Evolutionary conservation across 2,113 vertebrate species (phyloP).

Genomic region (Pygoscelis antarcticus): DNA sequence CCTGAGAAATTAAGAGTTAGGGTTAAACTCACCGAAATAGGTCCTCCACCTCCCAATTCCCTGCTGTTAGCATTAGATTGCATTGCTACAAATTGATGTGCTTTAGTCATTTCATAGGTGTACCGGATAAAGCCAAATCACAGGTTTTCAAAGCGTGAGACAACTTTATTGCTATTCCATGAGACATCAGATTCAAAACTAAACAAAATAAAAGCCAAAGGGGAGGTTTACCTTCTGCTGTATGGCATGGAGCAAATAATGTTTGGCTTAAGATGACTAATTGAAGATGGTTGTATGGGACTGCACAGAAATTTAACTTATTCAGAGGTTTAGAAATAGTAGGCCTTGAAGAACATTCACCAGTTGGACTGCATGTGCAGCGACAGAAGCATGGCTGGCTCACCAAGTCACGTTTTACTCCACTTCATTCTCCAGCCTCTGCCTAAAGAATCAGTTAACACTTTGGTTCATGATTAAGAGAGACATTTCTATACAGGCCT

Average conservation of each 20-base stretch:
- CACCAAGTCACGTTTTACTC: not conserved
- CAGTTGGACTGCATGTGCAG: not conserved
- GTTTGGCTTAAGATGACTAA: not conserved
- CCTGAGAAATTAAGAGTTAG: not conserved
- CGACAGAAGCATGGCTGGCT: not conserved
- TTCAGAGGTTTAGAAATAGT: not conserved
- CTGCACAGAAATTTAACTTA: not conserved
- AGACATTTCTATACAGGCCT: not conserved
- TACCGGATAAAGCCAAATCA: not conserved
- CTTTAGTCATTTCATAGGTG: not conserved
- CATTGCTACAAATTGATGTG: not conserved
- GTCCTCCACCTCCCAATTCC: not conserved
- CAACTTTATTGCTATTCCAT: not conserved
- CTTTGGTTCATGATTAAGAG: too few species aligned
- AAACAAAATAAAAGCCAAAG: not conserved
- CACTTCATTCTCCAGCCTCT: not conserved
- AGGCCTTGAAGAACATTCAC: not conserved
- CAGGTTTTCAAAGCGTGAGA: not conserved
- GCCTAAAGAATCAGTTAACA: too few species aligned
- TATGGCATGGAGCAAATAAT: not conserved
- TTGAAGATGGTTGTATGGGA: fast-evolving
- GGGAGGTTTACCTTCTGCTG: not conserved
- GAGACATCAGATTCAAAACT: not conserved
- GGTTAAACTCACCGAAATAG: not conserved
- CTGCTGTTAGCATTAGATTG: not conserved